Percentiles rank a stretch among this genome's conserved stretches.
Conservation (phyloP, 2,797 vertebrate genomes). For the Loriculus beryllinus region DNA sequence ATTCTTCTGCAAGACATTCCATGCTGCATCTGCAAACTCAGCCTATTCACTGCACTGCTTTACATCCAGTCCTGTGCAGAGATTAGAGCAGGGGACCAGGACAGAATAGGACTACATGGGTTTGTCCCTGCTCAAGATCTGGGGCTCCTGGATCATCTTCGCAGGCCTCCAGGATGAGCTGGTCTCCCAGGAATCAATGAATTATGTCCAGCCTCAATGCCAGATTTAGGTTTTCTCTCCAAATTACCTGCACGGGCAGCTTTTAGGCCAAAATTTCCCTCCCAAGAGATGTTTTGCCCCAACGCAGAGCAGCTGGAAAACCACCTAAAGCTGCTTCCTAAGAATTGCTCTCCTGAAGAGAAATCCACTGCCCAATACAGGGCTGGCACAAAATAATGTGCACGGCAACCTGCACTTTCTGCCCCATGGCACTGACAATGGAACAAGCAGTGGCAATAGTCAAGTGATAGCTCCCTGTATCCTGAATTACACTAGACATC, state of each 20-base stretch:
- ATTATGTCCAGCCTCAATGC: not conserved
- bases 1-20: not conserved
- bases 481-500: not conserved
- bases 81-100: not conserved
- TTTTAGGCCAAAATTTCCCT: not conserved
- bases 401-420: not conserved
- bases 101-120: not conserved
- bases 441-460: not conserved
- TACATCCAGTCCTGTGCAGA: not conserved
- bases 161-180: too few relatives aligned
- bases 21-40: not conserved
- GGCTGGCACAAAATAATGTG: not conserved
- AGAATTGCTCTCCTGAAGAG: not conserved
- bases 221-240: not conserved
- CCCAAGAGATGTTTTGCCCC: not conserved
- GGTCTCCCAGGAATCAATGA: not conserved
- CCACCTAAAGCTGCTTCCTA: not conserved
- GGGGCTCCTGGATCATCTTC: not conserved
- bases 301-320: not conserved
- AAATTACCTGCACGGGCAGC: not conserved
- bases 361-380: not conserved
- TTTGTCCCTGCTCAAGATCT: not conserved
- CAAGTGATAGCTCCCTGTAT: not conserved
- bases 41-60: not conserved
- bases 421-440: fast-evolving